A percentile compares a stretch with the other conserved stretches of the same genome.
phyloP scores from a whole-genome alignment of 2,797 vertebrate species.

The Channallabes apus region DNA sequence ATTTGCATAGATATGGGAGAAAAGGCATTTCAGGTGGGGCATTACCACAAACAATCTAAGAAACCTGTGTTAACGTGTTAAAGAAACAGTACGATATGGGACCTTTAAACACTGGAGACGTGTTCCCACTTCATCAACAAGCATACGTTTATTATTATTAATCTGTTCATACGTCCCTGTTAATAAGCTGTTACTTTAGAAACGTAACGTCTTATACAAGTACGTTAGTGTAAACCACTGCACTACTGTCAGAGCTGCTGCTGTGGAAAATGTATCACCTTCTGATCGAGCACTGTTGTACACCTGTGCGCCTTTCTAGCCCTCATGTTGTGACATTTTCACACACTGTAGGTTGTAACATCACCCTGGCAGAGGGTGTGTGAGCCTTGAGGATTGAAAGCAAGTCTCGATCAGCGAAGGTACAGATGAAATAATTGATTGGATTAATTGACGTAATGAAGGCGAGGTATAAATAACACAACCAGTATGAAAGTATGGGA shows the following conservation, averaged over 20 bases:
- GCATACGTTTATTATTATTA: too few species aligned
- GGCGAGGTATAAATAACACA: neutral
- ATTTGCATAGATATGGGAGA: too few species aligned
- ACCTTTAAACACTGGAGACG: too few species aligned
- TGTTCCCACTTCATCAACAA: too few species aligned
- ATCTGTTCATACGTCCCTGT: too few species aligned
- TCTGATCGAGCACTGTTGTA: neutral
- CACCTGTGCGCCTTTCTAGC: neutral
- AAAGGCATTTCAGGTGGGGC: too few species aligned
- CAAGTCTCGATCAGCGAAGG: neutral
- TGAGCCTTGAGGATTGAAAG: neutral
- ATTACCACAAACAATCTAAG: too few species aligned
- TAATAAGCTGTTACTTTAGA: neutral
- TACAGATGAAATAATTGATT: neutral
- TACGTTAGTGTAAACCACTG: neutral
- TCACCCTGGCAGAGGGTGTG: neutral
- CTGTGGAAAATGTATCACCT: neutral
- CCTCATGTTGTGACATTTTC: neutral
- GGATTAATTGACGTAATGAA: neutral
- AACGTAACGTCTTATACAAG: neutral
- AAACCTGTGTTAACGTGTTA: too few species aligned
- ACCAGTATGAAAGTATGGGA: neutral
- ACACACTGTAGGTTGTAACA: too few species aligned
- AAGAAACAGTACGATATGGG: too few species aligned
- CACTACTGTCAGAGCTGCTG: neutral